Base-by-base conservation (phyloP, 2,888 invertebrate species). In the Ferrisia virgata region DNA sequence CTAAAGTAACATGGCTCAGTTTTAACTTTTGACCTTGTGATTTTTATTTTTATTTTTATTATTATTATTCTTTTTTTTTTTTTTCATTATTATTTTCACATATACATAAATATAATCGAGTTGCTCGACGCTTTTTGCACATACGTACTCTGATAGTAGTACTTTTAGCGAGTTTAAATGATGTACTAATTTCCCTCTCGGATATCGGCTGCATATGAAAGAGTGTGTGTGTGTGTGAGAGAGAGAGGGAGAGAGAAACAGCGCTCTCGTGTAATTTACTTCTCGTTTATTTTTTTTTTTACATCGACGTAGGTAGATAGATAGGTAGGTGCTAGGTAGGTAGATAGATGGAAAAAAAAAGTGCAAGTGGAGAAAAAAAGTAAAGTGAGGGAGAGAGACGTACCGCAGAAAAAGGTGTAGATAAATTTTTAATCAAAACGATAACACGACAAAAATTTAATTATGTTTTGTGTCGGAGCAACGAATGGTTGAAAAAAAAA, bases 51-150 rank as follows among this genome's bases (percentile, higher is more conserved):
- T n/a, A n/a, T n/a, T n/a, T n/a, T n/a, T n/a, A n/a, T n/a, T n/a
- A n/a, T n/a, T n/a, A n/a, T n/a, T n/a, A n/a, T n/a, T n/a, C n/a
- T n/a, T n/a, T n/a, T n/a, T n/a, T n/a, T n/a, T n/a, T n/a, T n/a
- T n/a, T n/a, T n/a, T n/a, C n/a, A n/a, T n/a, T n/a, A n/a, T 72
- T 72, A 72, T 72, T 33, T 13, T 47, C 43, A 40, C 39, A 5
- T 36, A 83, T 83, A 43, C 64, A 64, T n/a, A n/a, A n/a, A n/a
- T n/a, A n/a, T n/a, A n/a, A n/a, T 79, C 85, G 58, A 83, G 43
- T 84, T 31, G 79, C 69, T 64, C 28, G 58, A 40, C 13, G 40
- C 9, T 11, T 40, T 40, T 11, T 2, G 43, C 4, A 18, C 47
- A 47, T 39, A 2, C 53, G 53, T 64, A 25, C 4, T 28, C 9